Evolutionary conservation across 2,113 vertebrate genomes (phyloP).

Genomic region (Zeus faber): DNA sequence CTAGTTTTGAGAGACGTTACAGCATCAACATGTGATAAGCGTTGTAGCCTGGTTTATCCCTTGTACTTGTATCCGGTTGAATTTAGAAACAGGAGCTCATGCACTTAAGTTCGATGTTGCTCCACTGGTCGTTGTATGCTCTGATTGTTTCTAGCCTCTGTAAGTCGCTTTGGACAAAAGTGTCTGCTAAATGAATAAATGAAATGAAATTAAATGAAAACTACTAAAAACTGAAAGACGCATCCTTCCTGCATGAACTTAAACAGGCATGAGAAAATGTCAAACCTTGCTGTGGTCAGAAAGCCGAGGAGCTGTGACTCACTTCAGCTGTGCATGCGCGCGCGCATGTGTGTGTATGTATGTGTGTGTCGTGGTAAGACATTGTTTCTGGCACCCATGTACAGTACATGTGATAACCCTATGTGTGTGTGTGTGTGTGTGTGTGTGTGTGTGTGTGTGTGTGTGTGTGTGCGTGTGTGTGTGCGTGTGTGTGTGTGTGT

Average conservation of each 20-base stretch:
- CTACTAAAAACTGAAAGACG: constrained; percentile 76
- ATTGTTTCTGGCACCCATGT: not conserved
- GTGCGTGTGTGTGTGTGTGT: constrained; percentile 33
- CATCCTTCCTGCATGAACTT: constrained; percentile 90
- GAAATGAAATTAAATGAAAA: too few relatives aligned
- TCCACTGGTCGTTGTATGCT: too few relatives aligned
- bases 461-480: constrained; percentile 1
- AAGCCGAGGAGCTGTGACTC: constrained; percentile 76
- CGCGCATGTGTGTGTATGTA: constrained; percentile 7
- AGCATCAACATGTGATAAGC: too few relatives aligned
- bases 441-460: not conserved
- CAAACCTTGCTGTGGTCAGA: constrained; percentile 84
- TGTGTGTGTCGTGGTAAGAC: not conserved
- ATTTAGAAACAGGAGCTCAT: too few relatives aligned
- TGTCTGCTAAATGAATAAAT: too few relatives aligned
- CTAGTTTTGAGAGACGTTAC: too few relatives aligned
- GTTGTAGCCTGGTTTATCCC: too few relatives aligned
- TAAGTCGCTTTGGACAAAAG: too few relatives aligned
- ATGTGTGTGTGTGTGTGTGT: constrained; percentile 3
- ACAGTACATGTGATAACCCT: not conserved
- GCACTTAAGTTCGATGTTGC: too few relatives aligned
- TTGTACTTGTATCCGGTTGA: too few relatives aligned
- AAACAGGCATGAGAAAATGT: constrained; percentile 89
- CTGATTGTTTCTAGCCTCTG: too few relatives aligned
- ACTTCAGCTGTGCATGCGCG: constrained; percentile 57